Conservation (phyloP, 1,140 invertebrate species). For the Adelges cooleyi region DNA sequence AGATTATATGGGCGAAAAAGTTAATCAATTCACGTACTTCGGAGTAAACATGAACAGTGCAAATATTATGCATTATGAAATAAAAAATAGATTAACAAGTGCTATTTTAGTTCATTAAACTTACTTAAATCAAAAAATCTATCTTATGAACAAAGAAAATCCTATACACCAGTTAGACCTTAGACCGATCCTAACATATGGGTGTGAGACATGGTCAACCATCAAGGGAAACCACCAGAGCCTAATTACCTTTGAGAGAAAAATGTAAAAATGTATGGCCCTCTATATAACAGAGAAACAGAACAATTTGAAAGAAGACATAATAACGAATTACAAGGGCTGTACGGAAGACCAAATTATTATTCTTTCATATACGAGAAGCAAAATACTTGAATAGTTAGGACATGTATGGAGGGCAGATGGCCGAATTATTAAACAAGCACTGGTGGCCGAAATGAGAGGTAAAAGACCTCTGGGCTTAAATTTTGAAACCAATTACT, state of each 20-base stretch:
- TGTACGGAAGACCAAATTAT: neutral
- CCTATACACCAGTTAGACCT: neutral
- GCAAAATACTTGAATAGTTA: too few species aligned
- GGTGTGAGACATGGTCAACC: too few species aligned
- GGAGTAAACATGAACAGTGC: neutral
- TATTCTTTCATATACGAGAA: too few species aligned
- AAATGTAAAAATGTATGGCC: neutral
- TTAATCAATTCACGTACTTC: neutral
- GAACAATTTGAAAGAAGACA: slow-evolving; percentile 12
- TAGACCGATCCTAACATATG: neutral
- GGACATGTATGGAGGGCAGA: too few species aligned
- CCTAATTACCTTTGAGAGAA: neutral
- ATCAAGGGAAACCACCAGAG: too few species aligned
- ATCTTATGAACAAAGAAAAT: neutral
- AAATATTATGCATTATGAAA: neutral
- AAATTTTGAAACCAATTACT: too few species aligned
- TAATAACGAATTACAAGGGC: neutral
- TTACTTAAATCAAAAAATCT: neutral
- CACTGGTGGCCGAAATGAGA: too few species aligned
- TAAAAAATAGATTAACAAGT: neutral
- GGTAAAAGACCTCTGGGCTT: too few species aligned
- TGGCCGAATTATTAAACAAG: too few species aligned
- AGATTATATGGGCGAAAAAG: too few species aligned
- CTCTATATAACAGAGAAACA: neutral
- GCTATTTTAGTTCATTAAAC: neutral